Conservation (phyloP, 2,797 vertebrate species). For the Acanthiza pusilla region DNA sequence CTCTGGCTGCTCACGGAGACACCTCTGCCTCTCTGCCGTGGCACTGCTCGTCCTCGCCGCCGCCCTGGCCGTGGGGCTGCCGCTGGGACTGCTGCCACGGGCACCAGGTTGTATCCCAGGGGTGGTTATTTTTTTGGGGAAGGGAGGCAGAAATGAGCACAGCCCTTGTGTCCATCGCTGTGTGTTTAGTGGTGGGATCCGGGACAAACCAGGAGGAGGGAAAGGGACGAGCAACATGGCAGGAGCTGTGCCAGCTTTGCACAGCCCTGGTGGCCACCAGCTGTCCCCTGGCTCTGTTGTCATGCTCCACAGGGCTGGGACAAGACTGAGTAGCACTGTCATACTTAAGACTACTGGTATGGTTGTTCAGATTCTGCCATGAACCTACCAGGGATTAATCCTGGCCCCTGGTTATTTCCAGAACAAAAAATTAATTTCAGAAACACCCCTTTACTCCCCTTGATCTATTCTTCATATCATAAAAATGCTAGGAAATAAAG, state of each 20-base stretch:
- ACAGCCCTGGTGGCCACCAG: not conserved
- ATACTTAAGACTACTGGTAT: not conserved
- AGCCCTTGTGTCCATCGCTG: rapidly evolving
- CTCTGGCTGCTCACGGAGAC: conserved; percentile 9
- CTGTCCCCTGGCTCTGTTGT: not conserved
- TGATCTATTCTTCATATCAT: too few species aligned
- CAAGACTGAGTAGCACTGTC: not conserved
- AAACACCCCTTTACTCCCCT: not conserved
- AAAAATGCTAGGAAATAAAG: too few species aligned
- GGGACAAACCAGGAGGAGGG: not conserved
- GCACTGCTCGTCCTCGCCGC: conserved; percentile 38
- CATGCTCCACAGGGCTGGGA: not conserved
- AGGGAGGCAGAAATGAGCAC: not conserved
- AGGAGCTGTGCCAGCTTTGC: not conserved
- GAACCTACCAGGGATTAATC: not conserved
- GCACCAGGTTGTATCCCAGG: conserved; percentile 58
- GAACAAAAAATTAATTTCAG: not conserved
- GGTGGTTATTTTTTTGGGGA: rapidly evolving
- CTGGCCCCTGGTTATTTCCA: not conserved
- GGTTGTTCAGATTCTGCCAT: not conserved
- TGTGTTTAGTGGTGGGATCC: not conserved
- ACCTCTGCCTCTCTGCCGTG: conserved; percentile 20
- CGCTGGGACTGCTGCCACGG: conserved; percentile 34
- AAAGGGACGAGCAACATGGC: not conserved
- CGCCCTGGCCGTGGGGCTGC: not conserved